Evolutionary conservation across 2,888 invertebrate species (phyloP).

Genomic region (Volucella bombylans): DNA sequence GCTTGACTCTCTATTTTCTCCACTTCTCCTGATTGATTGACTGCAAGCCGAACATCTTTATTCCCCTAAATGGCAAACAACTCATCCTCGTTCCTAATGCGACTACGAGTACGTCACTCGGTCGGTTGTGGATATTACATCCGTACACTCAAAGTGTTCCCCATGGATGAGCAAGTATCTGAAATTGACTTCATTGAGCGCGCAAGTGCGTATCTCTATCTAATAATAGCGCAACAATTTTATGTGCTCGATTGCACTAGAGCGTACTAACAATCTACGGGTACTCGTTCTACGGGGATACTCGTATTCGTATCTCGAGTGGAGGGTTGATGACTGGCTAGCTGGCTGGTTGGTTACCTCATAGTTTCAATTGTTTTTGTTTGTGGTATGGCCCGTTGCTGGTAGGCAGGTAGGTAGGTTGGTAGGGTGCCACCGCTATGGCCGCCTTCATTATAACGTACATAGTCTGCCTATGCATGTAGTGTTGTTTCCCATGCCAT

Average conservation of each 20-base stretch:
- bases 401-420: background rate
- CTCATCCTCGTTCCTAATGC: constrained; percentile 19
- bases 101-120: no score
- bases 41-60: background rate
- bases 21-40: background rate
- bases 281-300: constrained; percentile 46
- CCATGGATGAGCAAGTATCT: constrained; percentile 35
- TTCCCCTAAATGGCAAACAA: constrained; percentile 29
- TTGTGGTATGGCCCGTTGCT: constrained; percentile 6
- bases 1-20: background rate
- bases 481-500: constrained; percentile 22
- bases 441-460: background rate
- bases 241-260: constrained; percentile 46
- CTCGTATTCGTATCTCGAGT: constrained; percentile 30
- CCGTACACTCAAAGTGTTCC: constrained; percentile 26
- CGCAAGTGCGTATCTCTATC: constrained; percentile 66
- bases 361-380: constrained; percentile 26
- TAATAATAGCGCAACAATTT: constrained; percentile 62
- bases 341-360: constrained; percentile 29
- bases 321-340: constrained; percentile 49
- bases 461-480: background rate
- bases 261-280: constrained; percentile 40
- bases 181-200: constrained; percentile 55
- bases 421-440: constrained; percentile 20
- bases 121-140: background rate